These are phyloP conservation scores for Hydraecia micacea DNA, from an alignment of 2,888 invertebrate species.

Conservation along the genomic window DNA sequence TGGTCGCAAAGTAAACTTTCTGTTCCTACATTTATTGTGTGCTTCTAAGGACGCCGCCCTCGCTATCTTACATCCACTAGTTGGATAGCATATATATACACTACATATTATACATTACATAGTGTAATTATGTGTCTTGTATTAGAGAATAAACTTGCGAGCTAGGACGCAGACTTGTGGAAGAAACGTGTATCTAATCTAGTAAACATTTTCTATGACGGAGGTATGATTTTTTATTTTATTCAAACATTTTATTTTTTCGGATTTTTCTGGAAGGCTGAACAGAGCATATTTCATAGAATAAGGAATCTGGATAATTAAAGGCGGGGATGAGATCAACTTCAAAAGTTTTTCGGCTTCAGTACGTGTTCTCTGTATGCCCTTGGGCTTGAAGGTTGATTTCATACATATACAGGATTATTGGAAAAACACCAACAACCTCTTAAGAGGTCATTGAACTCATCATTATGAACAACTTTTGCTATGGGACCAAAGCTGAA, in stretches of 20 bases:
- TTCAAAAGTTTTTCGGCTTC: neutral
- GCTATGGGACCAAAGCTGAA: no score
- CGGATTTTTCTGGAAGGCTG: neutral
- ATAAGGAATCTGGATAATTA: neutral
- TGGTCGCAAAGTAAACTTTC: neutral
- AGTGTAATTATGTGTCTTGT: conserved; percentile 45
- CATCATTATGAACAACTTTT: no score
- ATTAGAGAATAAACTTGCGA: conserved; percentile 2
- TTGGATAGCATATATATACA: conserved; percentile 6
- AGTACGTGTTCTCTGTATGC: neutral
- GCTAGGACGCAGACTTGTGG: neutral
- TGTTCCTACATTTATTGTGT: neutral
- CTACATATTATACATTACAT: neutral
- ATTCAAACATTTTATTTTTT: neutral
- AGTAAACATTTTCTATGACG: neutral
- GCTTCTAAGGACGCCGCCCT: conserved; percentile 30
- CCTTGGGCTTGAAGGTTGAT: neutral
- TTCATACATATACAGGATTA: no score
- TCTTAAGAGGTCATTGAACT: no score
- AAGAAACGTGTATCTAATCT: neutral
- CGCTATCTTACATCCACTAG: conserved; percentile 27
- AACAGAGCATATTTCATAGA: neutral
- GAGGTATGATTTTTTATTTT: neutral
- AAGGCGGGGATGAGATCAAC: neutral
- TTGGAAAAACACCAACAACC: no score